Conservation (phyloP, 2,113 vertebrate species). For the Gymnocephalus cernua region DNA sequence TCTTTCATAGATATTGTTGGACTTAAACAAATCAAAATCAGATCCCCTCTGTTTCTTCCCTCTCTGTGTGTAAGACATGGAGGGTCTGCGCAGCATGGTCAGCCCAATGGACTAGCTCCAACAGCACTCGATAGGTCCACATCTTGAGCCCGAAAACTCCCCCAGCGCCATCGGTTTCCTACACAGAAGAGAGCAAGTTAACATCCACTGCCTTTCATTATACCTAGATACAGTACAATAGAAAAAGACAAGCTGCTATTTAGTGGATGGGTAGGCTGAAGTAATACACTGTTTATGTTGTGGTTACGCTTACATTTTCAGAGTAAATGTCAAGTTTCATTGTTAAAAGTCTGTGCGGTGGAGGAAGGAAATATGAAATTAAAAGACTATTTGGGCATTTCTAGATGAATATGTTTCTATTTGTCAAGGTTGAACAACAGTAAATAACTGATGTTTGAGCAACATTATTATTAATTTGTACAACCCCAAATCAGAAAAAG, state of each 20-base stretch:
- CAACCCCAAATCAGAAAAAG: too few species aligned
- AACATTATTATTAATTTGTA: background rate
- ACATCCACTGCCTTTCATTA: background rate
- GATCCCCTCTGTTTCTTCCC: slow-evolving; percentile 59
- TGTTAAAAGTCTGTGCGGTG: background rate
- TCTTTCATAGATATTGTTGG: slow-evolving; percentile 23
- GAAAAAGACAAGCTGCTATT: background rate
- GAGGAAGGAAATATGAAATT: background rate
- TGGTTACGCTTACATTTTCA: background rate
- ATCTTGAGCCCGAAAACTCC: slow-evolving; percentile 80
- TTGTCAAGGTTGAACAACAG: background rate
- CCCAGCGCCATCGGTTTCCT: slow-evolving; percentile 78
- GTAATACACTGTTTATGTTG: background rate
- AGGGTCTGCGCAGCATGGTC: slow-evolving; percentile 79
- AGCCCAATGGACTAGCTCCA: slow-evolving; percentile 85
- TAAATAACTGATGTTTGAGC: background rate
- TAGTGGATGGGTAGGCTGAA: background rate
- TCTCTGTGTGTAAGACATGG: slow-evolving; percentile 76
- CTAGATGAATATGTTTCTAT: background rate
- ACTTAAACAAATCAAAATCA: slow-evolving; percentile 35
- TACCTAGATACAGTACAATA: background rate
- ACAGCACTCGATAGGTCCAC: slow-evolving; percentile 84
- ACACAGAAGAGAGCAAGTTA: slow-evolving; percentile 12
- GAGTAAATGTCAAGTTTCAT: background rate
- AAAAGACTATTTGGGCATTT: background rate